Base-by-base conservation (phyloP, 2,113 vertebrate species). In the Gallinago paraguaiae region DNA sequence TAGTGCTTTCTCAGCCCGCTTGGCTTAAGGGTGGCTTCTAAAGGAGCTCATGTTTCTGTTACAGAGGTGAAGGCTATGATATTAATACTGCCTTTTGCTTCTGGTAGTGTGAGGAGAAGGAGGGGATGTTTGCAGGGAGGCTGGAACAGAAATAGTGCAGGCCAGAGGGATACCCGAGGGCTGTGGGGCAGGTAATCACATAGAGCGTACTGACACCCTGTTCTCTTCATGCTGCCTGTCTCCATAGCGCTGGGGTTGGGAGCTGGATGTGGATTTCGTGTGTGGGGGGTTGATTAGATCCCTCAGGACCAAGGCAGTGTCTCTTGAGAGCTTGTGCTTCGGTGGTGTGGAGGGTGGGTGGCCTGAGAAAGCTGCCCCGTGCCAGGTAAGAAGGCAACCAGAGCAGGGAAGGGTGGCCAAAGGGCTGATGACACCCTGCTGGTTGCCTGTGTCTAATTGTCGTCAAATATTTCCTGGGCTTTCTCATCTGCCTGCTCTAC, bases 401-500 rank as follows among this genome's bases (percentile, higher is more conserved):
- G 70, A 82, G 56, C 51, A 9, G 18, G 78, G 56, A 35, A 39
- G 13, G 24, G 0, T 39, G 81, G 64, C 61, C 54, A 43, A 13
- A 88, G 65, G 20, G 30, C 59, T 86, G 33, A 51, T 95, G 88
- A 31, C n/a, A 39, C 39, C 35, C 60, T 86, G 20, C 43, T 87
- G 76, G 6, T 61, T 82, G 63, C 79, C 50, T 65, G 35, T 18
- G 35, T 67, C 46, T 82, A 31, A 69, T 72, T 53, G 46, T 13
- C 56, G 30, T 90, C 48, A 79, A 94, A 85, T 54, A 39, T 41
- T 68, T 88, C 50, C 60, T 78, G 48, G 56, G 72, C 72, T 79
- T 74, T 78, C 60, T 90, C 60, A 67, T 48, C 82, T 92, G 91
- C 72, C 27, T 75, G 86, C 35, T 92, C 39, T 95, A 75, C 88